Base-by-base conservation (phyloP, 2,797 vertebrate species). In the Lophura swinhoii region DNA sequence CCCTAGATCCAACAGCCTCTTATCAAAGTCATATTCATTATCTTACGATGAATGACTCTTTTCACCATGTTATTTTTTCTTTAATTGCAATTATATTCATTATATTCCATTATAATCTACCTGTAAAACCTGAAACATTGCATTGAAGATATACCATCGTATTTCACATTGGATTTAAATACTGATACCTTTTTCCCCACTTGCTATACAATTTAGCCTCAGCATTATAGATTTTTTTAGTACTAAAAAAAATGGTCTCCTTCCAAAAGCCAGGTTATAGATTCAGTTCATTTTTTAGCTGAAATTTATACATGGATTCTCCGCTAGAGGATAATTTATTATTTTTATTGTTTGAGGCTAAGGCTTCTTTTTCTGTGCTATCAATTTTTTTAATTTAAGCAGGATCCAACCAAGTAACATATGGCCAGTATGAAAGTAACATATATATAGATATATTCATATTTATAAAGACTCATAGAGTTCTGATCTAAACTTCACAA, bases 41-140 rank as follows among this genome's bases (percentile, higher is more conserved):
- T 55, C 86, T 67, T 41, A 83, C 58, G 63, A 78, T 48, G 4
- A 85, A 91, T 44, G 3, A 84, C 33, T 62, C 55, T 76, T 48
- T 67, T 69, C 51, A 78, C 39, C 8, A 37, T 12, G 28, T 63
- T 53, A 84, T 46, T 87, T 31, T 55, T 55, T 39, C 31, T 69
- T 77, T 46, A 82, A 90, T 62, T 87, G 84, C 44, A 88, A 53
- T 74, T 59, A 79, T 23, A 83, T 39, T 41, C 72, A 88, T 79
- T 74, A 58, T 14, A 37, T 62, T 71, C 48, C 31, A 24, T n/a
- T 29, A 69, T 53, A 85, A 94, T 80, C 44, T 91, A 90, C 33
- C 33, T 48, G 18, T 69, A 87, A 90, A 93, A 91, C 71, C 62
- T 39, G n/a, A 59, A 91, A 56, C n/a, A 69, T 2, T 62, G 26